These are phyloP conservation scores for Neoaliturus tenellus DNA, from an alignment of 2,888 invertebrate species.

Conservation along the genomic window DNA sequence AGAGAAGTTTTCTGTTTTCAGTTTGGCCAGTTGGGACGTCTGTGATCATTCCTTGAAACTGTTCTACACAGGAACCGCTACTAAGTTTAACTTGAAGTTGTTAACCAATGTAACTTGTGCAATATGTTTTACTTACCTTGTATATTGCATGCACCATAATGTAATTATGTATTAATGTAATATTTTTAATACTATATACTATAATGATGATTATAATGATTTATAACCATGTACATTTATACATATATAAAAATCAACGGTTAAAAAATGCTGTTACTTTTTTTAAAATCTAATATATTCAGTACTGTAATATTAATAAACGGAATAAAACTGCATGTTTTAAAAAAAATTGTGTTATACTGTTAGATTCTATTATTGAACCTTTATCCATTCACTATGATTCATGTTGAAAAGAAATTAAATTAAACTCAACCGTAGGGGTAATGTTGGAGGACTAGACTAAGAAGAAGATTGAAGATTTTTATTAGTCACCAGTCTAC, in stretches of 20 bases:
- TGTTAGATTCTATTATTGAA: no score
- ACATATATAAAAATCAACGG: neutral
- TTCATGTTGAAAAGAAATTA: no score
- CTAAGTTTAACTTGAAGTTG: neutral
- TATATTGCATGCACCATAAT: conserved; percentile 11
- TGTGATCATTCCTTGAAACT: conserved; percentile 66
- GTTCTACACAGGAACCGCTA: neutral
- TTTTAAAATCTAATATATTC: conserved; percentile 29
- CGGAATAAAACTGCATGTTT: no score
- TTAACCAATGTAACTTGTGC: conserved; percentile 5
- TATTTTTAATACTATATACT: conserved; percentile 27
- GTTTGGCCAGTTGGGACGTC: conserved; percentile 77
- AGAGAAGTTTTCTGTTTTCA: conserved; percentile 71
- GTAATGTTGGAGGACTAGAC: no score
- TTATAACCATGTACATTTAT: conserved; percentile 29
- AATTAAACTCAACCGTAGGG: no score
- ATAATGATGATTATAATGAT: neutral
- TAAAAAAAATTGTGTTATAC: no score
- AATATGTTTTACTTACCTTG: conserved; percentile 15
- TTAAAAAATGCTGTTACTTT: neutral
- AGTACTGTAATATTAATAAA: neutral
- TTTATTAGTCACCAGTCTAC: no score
- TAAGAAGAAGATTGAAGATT: no score
- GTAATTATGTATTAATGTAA: conserved; percentile 35
- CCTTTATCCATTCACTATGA: no score